Conservation (phyloP, 1,140 invertebrate genomes). For the Octopus bimaculoides region DNA sequence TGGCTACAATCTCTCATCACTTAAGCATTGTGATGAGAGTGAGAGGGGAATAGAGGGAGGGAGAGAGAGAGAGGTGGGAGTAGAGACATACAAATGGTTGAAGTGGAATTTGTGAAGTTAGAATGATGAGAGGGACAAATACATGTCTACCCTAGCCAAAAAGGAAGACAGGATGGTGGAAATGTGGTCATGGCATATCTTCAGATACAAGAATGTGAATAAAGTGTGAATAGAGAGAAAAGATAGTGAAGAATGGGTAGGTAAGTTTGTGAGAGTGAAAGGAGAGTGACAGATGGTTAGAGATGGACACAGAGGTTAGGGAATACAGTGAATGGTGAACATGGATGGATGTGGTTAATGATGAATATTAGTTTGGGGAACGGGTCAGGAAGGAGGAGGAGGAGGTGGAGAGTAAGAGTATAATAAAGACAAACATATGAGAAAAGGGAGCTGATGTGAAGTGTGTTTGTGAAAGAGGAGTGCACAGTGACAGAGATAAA, state of each 20-base stretch:
- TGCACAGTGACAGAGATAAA: not conserved
- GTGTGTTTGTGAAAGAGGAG: not conserved
- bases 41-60: too few relatives aligned
- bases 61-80: too few relatives aligned
- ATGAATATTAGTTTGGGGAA: not conserved
- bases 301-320: not conserved
- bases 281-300: not conserved
- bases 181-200: too few relatives aligned
- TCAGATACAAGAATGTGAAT: too few relatives aligned
- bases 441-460: not conserved
- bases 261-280: not conserved
- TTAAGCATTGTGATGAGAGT: too few relatives aligned
- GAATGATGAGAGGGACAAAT: not conserved
- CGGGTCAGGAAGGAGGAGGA: not conserved
- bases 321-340: not conserved
- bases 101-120: too few relatives aligned
- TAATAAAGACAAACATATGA: not conserved
- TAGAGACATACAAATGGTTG: too few relatives aligned
- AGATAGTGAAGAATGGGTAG: not conserved
- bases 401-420: not conserved
- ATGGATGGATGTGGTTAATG: not conserved
- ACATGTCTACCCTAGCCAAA: not conserved
- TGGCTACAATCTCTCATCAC: too few relatives aligned
- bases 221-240: not conserved
- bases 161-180: too few relatives aligned